These are phyloP conservation scores for Porites evermanni DNA, from an alignment of 92 coral and sea anemone species.

Conservation along the genomic window DNA sequence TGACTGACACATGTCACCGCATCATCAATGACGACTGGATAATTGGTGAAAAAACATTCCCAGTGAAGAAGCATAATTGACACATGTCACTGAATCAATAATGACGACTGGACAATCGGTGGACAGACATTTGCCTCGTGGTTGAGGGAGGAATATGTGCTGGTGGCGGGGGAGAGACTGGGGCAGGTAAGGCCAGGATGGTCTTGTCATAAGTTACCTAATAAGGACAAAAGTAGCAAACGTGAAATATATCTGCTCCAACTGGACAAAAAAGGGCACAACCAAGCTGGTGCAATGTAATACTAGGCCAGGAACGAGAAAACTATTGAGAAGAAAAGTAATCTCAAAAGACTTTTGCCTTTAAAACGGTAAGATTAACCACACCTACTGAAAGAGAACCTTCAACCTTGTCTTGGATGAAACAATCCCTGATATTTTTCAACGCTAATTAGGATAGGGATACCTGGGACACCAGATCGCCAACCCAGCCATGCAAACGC, in stretches of 20 bases:
- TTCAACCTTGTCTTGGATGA: no score
- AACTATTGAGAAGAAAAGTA: neutral
- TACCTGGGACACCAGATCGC: no score
- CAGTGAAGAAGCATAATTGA: neutral
- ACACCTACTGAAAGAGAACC: no score
- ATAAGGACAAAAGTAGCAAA: constrained; percentile 3
- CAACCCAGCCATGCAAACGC: no score
- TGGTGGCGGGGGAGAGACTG: constrained; percentile 80
- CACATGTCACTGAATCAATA: neutral
- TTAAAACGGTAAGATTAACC: no score
- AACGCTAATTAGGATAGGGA: no score
- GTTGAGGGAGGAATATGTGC: constrained; percentile 72
- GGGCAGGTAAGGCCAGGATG: constrained; percentile 85
- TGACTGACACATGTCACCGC: neutral
- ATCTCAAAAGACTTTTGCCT: no score
- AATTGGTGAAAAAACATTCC: neutral
- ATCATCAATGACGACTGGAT: neutral
- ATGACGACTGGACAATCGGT: constrained; percentile 47
- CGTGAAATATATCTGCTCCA: neutral
- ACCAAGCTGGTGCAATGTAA: neutral
- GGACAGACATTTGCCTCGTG: constrained; percentile 72
- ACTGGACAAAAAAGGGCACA: neutral
- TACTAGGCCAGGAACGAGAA: neutral
- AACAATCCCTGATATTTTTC: no score
- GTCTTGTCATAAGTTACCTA: constrained; percentile 74